Conservation (phyloP, 2,797 vertebrate genomes). For the Cephalopachus bancanus region DNA sequence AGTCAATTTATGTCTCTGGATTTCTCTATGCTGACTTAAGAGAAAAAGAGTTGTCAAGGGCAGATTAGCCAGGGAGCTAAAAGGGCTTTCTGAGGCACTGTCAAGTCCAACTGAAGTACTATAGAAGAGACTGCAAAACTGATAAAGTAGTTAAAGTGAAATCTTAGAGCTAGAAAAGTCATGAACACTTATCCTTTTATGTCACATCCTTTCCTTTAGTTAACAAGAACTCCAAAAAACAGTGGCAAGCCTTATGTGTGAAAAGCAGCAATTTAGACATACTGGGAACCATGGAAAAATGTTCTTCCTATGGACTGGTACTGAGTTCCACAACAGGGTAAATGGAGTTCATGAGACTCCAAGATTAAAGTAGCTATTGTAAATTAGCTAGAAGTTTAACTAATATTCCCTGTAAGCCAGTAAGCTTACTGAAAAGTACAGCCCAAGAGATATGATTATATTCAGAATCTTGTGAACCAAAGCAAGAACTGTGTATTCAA, state of each 20-base stretch:
- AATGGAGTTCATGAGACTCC: neutral
- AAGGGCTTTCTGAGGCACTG: neutral
- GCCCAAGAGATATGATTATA: neutral
- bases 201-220: neutral
- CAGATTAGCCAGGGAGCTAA: neutral
- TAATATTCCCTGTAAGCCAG: neutral
- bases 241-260: neutral
- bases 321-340: neutral
- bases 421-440: slow-evolving; percentile 45
- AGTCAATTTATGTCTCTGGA: slow-evolving; percentile 8
- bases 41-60: neutral
- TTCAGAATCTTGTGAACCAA: slow-evolving; percentile 65
- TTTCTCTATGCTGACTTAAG: neutral
- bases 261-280: neutral
- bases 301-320: neutral
- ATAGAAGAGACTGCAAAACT: neutral
- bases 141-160: slow-evolving; percentile 29
- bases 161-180: neutral
- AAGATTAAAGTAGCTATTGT: neutral
- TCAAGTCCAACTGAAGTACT: neutral
- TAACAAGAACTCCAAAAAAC: slow-evolving; percentile 16
- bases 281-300: neutral
- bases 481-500: slow-evolving; percentile 40
- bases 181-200: neutral
- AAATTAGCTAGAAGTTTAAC: slow-evolving; percentile 55